Evolutionary conservation across 2,797 vertebrate genomes (phyloP), one percentile per base, ranked within the genome.

Genomic region (Cetoscarus ocellatus): DNA sequence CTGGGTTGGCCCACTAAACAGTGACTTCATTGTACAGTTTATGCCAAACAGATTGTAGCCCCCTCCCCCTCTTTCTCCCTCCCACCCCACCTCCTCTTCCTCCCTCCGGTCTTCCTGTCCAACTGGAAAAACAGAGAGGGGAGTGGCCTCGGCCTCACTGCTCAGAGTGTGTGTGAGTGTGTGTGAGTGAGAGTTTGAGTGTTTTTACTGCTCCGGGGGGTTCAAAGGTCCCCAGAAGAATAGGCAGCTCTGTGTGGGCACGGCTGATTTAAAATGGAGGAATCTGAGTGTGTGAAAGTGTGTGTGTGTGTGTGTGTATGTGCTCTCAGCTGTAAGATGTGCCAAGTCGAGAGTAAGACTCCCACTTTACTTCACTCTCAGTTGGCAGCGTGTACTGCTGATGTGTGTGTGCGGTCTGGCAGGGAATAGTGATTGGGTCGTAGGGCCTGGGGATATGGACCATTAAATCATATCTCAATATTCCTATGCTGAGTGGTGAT

Each of bases 1-100:
- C 78, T 80, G 67, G 77, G 73, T 63, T 89, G 88, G 86, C 84
- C 81, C 79, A 58, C 70, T 70, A 70, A 89, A 94, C 93, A 93
- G 79, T 91, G 89, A 88, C 91, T 92, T 89, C 89, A 94, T 92
- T 94, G 92, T 93, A 77, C 69, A 56, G 50, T 88, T 91, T 86
- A 90, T 91, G 89, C 90, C 86, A 91, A 95, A 91, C 91, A 93
- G 91, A 93, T 89, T 91, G 90, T 80, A 74, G 68, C 77, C 66
- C 75, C 75, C 84, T 61, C 74, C 62, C 63, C 39, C 63, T 27
- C 27, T 27, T 27, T 27, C 27, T 27, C 27, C 3, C 9, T 42
- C 69, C 13, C 64, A 61, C 69, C 14, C 60, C 61, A 55, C 53
- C 51, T 17, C 77, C 64, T 36, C 68, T 70, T 68, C 53, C 63